Evolutionary conservation across 2,113 vertebrate species (phyloP), one percentile per base, ranked within the genome.

Genomic region (Phalacrocorax brasilianus): DNA sequence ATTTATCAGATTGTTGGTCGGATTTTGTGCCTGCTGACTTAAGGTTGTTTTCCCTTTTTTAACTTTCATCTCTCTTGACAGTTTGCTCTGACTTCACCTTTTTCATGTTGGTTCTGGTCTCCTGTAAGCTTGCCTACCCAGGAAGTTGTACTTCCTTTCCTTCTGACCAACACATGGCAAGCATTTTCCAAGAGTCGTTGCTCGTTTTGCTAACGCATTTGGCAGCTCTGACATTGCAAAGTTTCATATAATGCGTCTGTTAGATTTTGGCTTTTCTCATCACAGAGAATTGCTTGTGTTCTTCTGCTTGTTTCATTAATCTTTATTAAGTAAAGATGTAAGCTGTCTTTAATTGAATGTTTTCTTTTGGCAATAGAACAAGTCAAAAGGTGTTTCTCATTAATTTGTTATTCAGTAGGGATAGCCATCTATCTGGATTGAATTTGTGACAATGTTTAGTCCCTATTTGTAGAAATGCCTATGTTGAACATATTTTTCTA

Each of bases 251-350:
- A 79, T 85, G 61, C 0, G 9, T 79, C 81, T 91, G 88, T 84
- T 95, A 81, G 68, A 53, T 49, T 95, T 96, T 78, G 88, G 91
- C 91, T 93, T 96, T 96, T 93, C 89, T 96, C 94, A 95, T 95
- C 27, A 7, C 63, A 88, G 79, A 65, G 66, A 88, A 73, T 87
- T 95, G 81, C 93, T 96, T 97, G 93, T 95, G 89, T 92, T 95
- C 53, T 95, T 95, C 88, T 97, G 81, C 92, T 96, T 95, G 75
- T 97, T 97, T 97, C 75, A 97, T 97, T 97, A 95, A 97, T 97
- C 95, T 97, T 95, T 97, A 95, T 98, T 97, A 97, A 98, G 92
- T 92, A 97, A 97, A 97, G 89, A 96, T 97, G 86, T 88, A 94
- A 95, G 63, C 62, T 97, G 56, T 90, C 72, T 84, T 96, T 97